Conservation (phyloP, 23 tunicate genomes). For the Halocynthia aurantium region DNA sequence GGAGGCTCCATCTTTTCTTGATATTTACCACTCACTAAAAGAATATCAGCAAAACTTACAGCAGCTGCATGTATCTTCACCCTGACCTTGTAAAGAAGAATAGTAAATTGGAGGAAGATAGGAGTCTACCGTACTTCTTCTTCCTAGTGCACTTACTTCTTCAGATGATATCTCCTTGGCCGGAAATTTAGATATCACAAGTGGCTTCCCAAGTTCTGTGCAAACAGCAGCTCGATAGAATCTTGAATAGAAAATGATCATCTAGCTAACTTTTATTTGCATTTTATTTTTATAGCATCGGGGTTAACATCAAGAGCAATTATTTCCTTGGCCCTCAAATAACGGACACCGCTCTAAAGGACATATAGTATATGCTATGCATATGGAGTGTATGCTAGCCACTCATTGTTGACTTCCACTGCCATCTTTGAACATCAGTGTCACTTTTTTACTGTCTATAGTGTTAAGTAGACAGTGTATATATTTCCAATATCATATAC, state of each 20-base stretch:
- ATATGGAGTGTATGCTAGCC: too few species aligned
- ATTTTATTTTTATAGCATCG: neutral
- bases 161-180: slow-evolving; percentile 25
- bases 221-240: slow-evolving; percentile 80
- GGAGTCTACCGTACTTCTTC: neutral
- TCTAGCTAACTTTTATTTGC: neutral
- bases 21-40: slow-evolving; percentile 60
- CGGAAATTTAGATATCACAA: slow-evolving; percentile 35
- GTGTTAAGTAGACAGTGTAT: too few species aligned
- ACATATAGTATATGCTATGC: too few species aligned
- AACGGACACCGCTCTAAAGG: too few species aligned
- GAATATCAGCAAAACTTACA: slow-evolving; percentile 74
- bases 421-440: neutral
- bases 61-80: slow-evolving; percentile 79
- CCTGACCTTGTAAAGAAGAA: slow-evolving; percentile 22
- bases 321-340: neutral
- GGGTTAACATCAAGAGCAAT: neutral
- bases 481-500: too few species aligned
- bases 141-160: slow-evolving; percentile 28
- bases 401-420: neutral
- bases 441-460: neutral
- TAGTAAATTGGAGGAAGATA: too few species aligned
- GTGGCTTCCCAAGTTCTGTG: slow-evolving; percentile 64
- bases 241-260: slow-evolving; percentile 11
- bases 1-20: slow-evolving; percentile 86